Evolutionary conservation across 2,888 invertebrate species (phyloP), one percentile per base, ranked within the genome.

Genomic region (Parapristionchus giblindavisi): DNA sequence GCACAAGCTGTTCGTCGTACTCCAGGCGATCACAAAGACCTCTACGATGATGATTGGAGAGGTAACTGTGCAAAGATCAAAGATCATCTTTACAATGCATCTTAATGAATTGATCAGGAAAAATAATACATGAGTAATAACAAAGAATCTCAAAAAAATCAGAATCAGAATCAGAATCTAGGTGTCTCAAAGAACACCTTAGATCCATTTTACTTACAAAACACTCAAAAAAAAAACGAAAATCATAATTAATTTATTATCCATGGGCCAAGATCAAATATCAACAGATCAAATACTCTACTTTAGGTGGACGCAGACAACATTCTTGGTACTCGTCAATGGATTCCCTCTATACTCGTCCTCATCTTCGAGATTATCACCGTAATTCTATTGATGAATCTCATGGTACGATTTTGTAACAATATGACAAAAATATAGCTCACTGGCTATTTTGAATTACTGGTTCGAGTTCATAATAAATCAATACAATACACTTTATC

Each of bases 31-130:
- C 76, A 86, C 86, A 1, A 86, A 86, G 71, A 86, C 85, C 8
- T 85, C 86, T 0, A 87, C 86, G 27, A 86, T 86, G 86, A 86
- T 86, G 87, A 86, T 86, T 48, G 86, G 86, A 65, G 86, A 86
- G 78, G 85, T 52, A 1, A 48, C 17, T n/a, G 1, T 6, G 24
- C 38, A 24, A 14, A 43, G 38, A 27, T 40, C 38, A 17, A 21
- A 1, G 3, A 29, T 32, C 2, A 54, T 11, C n/a, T n/a, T 54
- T 54, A 27, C 27, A 2, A 11, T 3, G 5, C n/a, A 6, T n/a
- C n/a, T n/a, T n/a, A n/a, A n/a, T n/a, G n/a, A n/a, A n/a, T n/a
- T n/a, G n/a, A n/a, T n/a, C n/a, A n/a, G n/a, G n/a, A n/a, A n/a
- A n/a, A n/a, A n/a, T n/a, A n/a, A n/a, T n/a, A n/a, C n/a, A n/a